phyloP scores from a whole-genome alignment of 2,797 vertebrate species.

The Pipistrellus kuhlii region DNA sequence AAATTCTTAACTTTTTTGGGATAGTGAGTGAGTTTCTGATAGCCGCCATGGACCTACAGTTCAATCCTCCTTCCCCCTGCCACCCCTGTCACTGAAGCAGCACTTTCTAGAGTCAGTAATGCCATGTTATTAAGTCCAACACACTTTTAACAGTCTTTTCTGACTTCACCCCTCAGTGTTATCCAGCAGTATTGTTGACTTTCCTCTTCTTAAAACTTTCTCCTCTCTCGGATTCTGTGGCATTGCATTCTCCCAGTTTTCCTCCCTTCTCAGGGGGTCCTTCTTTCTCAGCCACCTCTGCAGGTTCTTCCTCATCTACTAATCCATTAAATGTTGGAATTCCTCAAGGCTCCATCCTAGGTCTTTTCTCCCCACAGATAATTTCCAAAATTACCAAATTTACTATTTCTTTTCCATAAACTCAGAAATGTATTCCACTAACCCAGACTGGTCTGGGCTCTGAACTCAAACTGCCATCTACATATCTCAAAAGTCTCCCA shows the following conservation, averaged over 20 bases:
- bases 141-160: background rate
- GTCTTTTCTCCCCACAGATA: background rate
- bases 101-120: background rate
- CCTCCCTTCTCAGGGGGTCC: background rate
- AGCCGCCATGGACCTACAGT: background rate
- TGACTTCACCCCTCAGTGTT: background rate
- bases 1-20: background rate
- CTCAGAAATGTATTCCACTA: background rate
- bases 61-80: background rate
- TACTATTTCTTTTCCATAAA: background rate
- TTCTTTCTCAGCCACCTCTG: background rate
- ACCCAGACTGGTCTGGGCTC: background rate
- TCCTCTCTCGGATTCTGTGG: background rate
- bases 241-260: background rate
- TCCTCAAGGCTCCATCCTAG: background rate
- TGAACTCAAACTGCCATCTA: background rate
- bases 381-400: background rate
- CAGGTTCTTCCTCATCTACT: background rate
- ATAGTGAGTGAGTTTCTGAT: background rate
- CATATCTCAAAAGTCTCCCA: background rate
- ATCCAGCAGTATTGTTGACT: background rate
- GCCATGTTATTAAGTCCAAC: background rate
- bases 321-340: background rate
- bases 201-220: background rate
- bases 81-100: background rate